Evolutionary conservation across 2,113 vertebrate genomes (phyloP), one percentile per base, ranked within the genome.

Genomic region (Salvelinus alpinus): DNA sequence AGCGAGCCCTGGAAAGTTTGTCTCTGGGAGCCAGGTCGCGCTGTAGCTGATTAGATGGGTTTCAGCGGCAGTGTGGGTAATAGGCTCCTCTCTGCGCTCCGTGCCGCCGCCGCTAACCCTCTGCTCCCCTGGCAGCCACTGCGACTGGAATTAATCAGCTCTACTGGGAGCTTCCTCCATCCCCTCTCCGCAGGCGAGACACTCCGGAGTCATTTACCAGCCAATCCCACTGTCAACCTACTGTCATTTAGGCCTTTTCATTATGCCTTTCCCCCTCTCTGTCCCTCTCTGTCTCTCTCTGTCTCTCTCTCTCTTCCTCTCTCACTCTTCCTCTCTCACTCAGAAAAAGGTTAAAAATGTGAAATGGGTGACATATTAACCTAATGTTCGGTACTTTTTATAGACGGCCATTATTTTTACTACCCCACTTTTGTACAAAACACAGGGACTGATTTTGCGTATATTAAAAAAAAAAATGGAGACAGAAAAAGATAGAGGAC

Each of bases 131-230:
- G 92, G 94, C 95, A 95, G 94, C 22, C 24, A 44, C 94, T 94
- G 92, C 95, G 95, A 95, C 96, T 96, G 95, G 96, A 98, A 99
- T 99, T 98, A 98, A 99, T 99, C 97, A 99, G 97, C 95, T 96
- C 97, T 97, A 95, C 96, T 96, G 96, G 96, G 97, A 98, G 95
- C 96, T 95, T 96, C 95, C 95, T 95, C 94, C 95, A 93, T 95
- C 88, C 84, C 75, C 83, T 84, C 96, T 96, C 96, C 81, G 93
- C 96, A 95, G 96, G 96, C 95, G 91, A 96, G 94, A 94, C 92
- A 95, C 96, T 98, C 95, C 94, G 95, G 95, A 96, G 96, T 99
- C 97, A 97, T 97, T 98, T 98, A 96, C 95, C 95, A 95, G 94
- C 95, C 96, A 96, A 96, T 97, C 96, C 96, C 95, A 97, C 96